Conservation (phyloP, 2,888 invertebrate genomes). For the Leistus spinibarbis region DNA sequence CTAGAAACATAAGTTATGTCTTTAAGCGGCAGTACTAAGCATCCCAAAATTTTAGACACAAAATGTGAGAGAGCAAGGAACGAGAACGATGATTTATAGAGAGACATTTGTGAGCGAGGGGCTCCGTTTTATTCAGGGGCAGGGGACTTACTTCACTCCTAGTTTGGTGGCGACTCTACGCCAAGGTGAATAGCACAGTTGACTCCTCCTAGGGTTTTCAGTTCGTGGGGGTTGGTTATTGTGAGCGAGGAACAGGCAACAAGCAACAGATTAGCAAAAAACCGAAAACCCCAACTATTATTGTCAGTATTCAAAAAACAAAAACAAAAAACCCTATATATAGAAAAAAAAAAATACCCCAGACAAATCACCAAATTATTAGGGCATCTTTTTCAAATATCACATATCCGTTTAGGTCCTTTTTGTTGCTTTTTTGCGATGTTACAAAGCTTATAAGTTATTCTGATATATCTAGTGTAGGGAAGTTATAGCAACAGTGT, state of each 20-base stretch:
- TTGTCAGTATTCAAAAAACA: conserved; percentile 5
- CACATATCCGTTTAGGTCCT: no score
- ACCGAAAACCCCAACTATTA: conserved; percentile 49
- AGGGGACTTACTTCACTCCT: conserved; percentile 93
- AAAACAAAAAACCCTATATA: conserved; percentile 9
- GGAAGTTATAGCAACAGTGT: not conserved
- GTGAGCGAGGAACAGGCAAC: conserved; percentile 56
- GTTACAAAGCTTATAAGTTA: no score
- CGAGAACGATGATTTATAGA: not conserved
- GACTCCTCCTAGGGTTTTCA: conserved; percentile 60
- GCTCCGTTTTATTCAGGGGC: conserved; percentile 47
- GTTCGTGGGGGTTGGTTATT: conserved; percentile 38
- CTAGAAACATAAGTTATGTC: not conserved
- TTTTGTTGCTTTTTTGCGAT: no score
- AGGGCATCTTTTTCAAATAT: no score
- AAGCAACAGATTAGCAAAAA: conserved; percentile 59
- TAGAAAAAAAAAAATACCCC: no score
- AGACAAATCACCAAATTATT: no score
- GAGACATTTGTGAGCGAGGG: not conserved
- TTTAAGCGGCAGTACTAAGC: not conserved
- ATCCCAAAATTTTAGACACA: not conserved
- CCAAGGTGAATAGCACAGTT: conserved; percentile 91
- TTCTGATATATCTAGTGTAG: not conserved
- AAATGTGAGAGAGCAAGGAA: not conserved
- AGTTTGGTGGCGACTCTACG: conserved; percentile 92